Conservation (phyloP, 2,888 invertebrate genomes). For the Thecocarcelia acutangulata region DNA sequence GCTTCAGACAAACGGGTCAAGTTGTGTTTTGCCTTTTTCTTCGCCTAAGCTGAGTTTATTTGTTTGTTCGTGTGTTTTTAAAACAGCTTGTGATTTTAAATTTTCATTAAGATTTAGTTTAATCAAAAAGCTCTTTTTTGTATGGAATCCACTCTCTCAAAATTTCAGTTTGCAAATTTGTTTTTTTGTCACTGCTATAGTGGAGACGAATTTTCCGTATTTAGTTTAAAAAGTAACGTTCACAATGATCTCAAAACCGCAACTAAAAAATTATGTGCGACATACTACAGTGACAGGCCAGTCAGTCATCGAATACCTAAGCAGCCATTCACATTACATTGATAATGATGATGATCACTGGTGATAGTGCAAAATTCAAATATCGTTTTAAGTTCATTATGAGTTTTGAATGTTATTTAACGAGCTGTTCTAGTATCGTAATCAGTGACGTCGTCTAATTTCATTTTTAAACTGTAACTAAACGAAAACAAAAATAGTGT, state of each 20-base stretch:
- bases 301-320: not conserved
- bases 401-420: not conserved
- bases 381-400: slow-evolving; percentile 35
- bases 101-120: slow-evolving; percentile 52
- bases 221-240: slow-evolving; percentile 72
- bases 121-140: slow-evolving; percentile 32
- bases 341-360: slow-evolving; percentile 67
- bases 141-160: slow-evolving; percentile 5
- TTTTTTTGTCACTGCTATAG: slow-evolving; percentile 12
- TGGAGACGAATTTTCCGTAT: slow-evolving; percentile 39
- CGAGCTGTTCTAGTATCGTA: slow-evolving; percentile 40
- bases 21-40: slow-evolving; percentile 4
- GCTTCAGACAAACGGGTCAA: slow-evolving; percentile 51
- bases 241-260: slow-evolving; percentile 75
- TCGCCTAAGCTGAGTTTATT: not conserved
- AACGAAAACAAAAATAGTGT: too few species aligned
- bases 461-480: not conserved
- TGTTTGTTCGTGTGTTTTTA: not conserved
- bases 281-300: slow-evolving; percentile 2
- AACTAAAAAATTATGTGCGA: slow-evolving; percentile 71
- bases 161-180: slow-evolving; percentile 34
- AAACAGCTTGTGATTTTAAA: not conserved
- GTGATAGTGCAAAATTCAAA: slow-evolving; percentile 57
- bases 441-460: slow-evolving; percentile 16
- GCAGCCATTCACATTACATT: too few species aligned